Conservation (phyloP, 2,888 invertebrate genomes). For the Ctenicera cuprea region DNA sequence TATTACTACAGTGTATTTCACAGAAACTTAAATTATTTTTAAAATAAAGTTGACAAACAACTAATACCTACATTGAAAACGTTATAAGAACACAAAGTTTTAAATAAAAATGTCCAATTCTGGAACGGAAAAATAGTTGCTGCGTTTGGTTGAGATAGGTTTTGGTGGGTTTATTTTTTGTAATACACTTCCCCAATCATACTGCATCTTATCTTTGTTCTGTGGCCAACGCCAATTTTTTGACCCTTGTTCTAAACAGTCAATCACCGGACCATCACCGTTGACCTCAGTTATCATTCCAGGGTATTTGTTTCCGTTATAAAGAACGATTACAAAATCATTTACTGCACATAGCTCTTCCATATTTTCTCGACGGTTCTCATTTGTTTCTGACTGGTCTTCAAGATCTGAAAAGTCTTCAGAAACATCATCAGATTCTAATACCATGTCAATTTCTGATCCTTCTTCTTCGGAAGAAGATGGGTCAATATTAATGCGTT, state of each 20-base stretch:
- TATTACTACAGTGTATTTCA: too few species aligned
- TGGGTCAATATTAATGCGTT: not conserved
- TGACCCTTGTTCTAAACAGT: not conserved
- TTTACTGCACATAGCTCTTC: slow-evolving; percentile 2
- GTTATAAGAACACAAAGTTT: not conserved
- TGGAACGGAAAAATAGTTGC: not conserved
- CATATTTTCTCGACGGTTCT: not conserved
- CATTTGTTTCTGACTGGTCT: not conserved
- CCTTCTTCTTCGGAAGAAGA: not conserved
- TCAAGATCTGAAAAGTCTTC: not conserved
- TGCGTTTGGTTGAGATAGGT: not conserved
- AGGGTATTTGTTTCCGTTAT: slow-evolving; percentile 4
- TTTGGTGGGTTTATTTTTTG: not conserved
- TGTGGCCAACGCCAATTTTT: slow-evolving; percentile 1
- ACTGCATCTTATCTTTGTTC: not conserved
- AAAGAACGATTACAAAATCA: not conserved
- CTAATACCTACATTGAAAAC: too few species aligned
- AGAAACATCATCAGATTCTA: slow-evolving; percentile 5
- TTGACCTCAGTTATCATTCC: not conserved
- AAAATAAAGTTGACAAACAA: too few species aligned
- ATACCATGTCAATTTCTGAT: not conserved
- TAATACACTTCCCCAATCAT: not conserved
- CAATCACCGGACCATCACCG: not conserved
- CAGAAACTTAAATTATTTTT: too few species aligned
- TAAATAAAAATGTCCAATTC: not conserved